phyloP scores from a whole-genome alignment of 1,140 invertebrate genomes.

The Drosophila insularis region DNA sequence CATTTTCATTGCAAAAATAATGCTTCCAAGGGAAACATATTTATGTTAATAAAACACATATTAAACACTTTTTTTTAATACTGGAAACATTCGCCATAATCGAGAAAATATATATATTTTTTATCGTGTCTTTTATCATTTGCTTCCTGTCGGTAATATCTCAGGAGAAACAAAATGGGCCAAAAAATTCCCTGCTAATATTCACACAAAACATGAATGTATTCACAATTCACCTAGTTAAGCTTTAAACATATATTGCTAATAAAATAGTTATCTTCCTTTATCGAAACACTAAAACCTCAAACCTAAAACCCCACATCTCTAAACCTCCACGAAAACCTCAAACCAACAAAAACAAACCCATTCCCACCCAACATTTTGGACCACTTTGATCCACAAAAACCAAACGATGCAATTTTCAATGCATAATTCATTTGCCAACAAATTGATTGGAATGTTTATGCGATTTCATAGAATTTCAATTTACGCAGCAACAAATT shows the following conservation, averaged over 20 bases:
- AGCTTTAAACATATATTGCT: constrained; percentile 1
- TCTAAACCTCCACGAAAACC: neutral
- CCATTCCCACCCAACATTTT: neutral
- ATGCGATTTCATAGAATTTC: constrained; percentile 59
- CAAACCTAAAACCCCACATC: neutral
- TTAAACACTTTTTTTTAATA: too few relatives aligned
- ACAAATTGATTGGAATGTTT: constrained; percentile 68
- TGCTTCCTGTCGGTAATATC: too few relatives aligned
- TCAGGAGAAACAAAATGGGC: too few relatives aligned
- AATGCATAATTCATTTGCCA: constrained; percentile 69
- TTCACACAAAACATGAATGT: neutral
- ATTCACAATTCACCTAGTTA: neutral
- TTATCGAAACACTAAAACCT: too few relatives aligned
- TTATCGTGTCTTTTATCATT: too few relatives aligned
- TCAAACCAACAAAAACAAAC: neutral
- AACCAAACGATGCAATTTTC: constrained; percentile 45
- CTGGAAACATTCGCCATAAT: too few relatives aligned
- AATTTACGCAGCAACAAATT: constrained; percentile 68
- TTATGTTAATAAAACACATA: too few relatives aligned
- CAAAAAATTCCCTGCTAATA: neutral
- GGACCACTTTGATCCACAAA: constrained; percentile 10
- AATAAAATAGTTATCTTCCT: constrained; percentile 5
- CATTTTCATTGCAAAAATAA: too few relatives aligned
- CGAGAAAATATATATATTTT: too few relatives aligned
- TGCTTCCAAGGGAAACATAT: too few relatives aligned